A percentile compares a stretch with the other conserved stretches of the same genome.
Conservation (phyloP, 2,888 invertebrate genomes). For the Andrena marginata region DNA sequence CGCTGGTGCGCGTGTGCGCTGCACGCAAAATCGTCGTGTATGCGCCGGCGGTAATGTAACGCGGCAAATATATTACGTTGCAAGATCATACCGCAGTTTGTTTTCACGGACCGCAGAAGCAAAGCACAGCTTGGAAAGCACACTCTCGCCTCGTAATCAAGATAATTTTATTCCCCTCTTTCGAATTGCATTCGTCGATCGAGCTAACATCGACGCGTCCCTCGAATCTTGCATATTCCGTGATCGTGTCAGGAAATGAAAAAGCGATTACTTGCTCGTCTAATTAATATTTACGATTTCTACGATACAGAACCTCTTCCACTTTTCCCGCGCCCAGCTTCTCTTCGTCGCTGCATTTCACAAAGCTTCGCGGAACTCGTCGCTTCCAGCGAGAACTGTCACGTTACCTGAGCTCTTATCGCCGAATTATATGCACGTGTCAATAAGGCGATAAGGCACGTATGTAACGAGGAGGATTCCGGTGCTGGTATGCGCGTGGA, state of each 20-base stretch:
- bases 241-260: neutral
- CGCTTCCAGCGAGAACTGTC: neutral
- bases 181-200: neutral
- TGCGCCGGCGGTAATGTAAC: constrained; percentile 42
- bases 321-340: neutral
- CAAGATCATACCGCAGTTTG: constrained; percentile 50
- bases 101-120: constrained; percentile 34
- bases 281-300: neutral
- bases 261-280: neutral
- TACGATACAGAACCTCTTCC: neutral
- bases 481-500: constrained; percentile 16
- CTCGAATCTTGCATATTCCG: neutral
- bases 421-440: constrained; percentile 34
- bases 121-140: constrained; percentile 6
- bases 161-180: neutral
- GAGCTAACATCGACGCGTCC: neutral
- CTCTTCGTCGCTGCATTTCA: neutral
- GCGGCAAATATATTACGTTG: constrained; percentile 45
- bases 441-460: constrained; percentile 42
- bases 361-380: neutral
- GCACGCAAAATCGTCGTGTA: constrained; percentile 46
- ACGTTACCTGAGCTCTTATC: constrained; percentile 6
- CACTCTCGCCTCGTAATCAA: neutral
- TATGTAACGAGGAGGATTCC: neutral
- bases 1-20: constrained; percentile 20